Percentiles rank a stretch among this genome's conserved stretches.
Conservation (phyloP, 2,888 invertebrate genomes). For the Orchesellides sinensis region DNA sequence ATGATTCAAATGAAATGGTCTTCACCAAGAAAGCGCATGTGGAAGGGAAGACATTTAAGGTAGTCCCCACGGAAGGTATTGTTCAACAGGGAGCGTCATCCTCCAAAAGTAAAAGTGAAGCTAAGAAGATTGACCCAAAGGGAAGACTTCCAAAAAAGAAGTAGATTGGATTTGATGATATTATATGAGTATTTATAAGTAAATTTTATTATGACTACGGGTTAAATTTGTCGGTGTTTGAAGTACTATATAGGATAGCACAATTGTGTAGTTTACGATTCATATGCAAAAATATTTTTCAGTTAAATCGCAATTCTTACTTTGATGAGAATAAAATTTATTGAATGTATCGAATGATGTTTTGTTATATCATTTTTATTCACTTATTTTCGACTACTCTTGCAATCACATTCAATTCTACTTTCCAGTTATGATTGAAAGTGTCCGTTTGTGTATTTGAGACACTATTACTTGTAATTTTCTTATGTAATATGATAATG, state of each 20-base stretch:
- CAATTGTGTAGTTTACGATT: no score
- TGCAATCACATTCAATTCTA: no score
- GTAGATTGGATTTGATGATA: background rate
- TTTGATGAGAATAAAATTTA: no score
- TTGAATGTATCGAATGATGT: no score
- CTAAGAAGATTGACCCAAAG: constrained; percentile 26
- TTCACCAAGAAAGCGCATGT: constrained; percentile 56
- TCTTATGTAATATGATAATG: no score
- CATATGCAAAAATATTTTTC: no score
- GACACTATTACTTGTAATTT: no score
- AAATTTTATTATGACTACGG: background rate
- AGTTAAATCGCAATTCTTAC: no score
- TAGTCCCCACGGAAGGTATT: constrained; percentile 52
- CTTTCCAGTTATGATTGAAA: no score
- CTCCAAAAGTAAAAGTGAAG: background rate
- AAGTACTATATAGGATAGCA: background rate
- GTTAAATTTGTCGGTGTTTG: background rate
- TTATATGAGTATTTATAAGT: background rate
- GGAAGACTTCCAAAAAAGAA: constrained; percentile 46
- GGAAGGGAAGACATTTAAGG: constrained; percentile 44
- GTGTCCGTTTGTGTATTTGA: no score
- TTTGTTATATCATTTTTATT: no score
- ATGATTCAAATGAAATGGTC: constrained; percentile 45
- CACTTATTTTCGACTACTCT: no score
- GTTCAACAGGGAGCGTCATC: constrained; percentile 18